phyloP scores from a whole-genome alignment of 2,113 vertebrate genomes.

The Forbesichthys papilliferus region DNA sequence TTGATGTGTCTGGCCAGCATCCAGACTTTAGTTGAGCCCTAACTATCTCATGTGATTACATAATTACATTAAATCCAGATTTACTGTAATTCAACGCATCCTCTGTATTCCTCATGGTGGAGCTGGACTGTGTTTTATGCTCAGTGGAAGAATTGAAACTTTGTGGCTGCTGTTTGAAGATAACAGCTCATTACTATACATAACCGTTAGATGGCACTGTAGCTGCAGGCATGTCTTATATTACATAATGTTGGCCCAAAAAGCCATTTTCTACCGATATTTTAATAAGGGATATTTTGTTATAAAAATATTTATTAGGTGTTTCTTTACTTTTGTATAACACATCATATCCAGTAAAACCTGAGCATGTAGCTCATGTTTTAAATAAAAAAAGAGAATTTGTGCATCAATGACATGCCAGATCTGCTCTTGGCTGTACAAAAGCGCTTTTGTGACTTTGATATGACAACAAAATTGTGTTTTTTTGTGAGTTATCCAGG shows the following conservation, averaged over 20 bases:
- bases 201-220: conserved; percentile 67
- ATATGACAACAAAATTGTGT: too few species aligned
- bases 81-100: conserved; percentile 51
- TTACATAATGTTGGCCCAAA: background rate
- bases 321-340: too few species aligned
- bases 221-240: conserved; percentile 4
- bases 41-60: conserved; percentile 35
- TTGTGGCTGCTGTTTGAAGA: conserved; percentile 13
- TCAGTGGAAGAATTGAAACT: conserved; percentile 7
- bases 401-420: conserved; percentile 5
- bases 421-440: background rate
- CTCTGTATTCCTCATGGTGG: conserved; percentile 1
- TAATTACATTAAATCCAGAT: conserved; percentile 47
- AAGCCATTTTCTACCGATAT: conserved; percentile 9
- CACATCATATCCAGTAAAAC: background rate
- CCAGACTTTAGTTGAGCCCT: background rate
- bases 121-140: conserved; percentile 9
- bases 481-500: too few species aligned
- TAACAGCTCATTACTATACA: background rate
- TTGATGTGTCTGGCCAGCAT: conserved; percentile 7
- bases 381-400: background rate
- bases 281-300: background rate
- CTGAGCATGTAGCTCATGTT: too few species aligned
- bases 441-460: too few species aligned
- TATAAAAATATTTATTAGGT: background rate